A percentile compares a stretch with the other conserved stretches of the same genome.
Evolutionary conservation across 2,113 vertebrate genomes (phyloP).

Genomic region (Picathartes gymnocephalus): DNA sequence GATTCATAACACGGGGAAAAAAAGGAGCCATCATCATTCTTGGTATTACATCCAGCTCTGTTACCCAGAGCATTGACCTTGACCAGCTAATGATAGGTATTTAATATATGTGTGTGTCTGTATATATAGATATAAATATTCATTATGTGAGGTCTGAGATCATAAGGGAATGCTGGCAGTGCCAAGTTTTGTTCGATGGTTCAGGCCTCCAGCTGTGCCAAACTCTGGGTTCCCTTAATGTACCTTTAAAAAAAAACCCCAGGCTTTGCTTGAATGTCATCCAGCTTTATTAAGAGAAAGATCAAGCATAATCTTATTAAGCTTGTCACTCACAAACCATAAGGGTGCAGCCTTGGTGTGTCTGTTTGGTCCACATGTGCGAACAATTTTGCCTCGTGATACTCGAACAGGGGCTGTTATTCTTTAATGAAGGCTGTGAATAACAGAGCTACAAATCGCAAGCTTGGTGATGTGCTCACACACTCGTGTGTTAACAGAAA

Average conservation of each 20-base stretch:
- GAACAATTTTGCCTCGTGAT: conserved; percentile 35
- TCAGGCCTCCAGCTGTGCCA: conserved; percentile 51
- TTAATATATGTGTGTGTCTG: background rate
- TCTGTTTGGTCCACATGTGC: conserved; percentile 25
- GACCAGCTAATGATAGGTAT: conserved; percentile 53
- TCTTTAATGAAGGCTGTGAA: conserved; percentile 24
- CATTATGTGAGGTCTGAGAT: conserved; percentile 47
- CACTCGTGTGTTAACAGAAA: background rate
- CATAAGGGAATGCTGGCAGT: background rate
- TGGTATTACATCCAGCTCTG: background rate
- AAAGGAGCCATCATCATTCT: conserved; percentile 13
- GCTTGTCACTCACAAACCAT: conserved; percentile 48
- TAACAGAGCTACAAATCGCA: conserved; percentile 7
- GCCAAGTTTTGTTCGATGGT: conserved; percentile 24
- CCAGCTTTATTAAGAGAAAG: conserved; percentile 61
- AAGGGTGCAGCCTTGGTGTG: conserved; percentile 27
- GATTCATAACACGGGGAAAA: conserved; percentile 21
- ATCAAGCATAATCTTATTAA: conserved; percentile 61
- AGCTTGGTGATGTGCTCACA: background rate
- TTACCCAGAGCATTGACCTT: conserved; percentile 43
- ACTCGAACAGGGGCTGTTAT: conserved; percentile 33
- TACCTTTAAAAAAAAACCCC: conserved; percentile 36
- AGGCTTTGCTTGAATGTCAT: conserved; percentile 52
- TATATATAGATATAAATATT: conserved; percentile 52
- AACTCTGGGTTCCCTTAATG: conserved; percentile 24